Evolutionary conservation across 2,888 invertebrate species (phyloP).

Genomic region (Perdita meconis): DNA sequence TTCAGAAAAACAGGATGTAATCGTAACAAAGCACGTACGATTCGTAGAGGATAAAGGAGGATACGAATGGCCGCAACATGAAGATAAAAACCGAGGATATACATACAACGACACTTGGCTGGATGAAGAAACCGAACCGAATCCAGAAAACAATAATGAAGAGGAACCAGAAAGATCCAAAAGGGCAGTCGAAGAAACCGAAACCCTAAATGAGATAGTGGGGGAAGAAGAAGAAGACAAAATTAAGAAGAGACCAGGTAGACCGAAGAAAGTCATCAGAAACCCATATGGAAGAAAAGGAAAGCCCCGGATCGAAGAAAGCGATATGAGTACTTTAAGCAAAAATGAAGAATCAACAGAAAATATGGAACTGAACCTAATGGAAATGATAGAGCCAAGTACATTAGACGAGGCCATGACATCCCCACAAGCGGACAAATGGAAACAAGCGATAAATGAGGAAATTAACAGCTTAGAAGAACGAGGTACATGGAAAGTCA

Average conservation of each 20-base stretch:
- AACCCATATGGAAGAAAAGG: conserved; percentile 8
- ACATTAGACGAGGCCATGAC: not conserved
- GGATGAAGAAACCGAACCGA: not conserved
- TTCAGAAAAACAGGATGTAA: not conserved
- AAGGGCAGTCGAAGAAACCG: no score
- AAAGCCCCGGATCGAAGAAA: not conserved
- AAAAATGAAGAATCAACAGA: not conserved
- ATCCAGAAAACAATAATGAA: not conserved
- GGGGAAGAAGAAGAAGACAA: not conserved
- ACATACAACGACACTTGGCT: not conserved
- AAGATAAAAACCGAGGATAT: not conserved
- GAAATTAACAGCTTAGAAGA: not conserved
- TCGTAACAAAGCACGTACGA: conserved; percentile 3
- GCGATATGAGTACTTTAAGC: no score
- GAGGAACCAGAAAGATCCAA: no score
- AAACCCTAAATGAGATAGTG: not conserved
- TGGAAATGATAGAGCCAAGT: not conserved
- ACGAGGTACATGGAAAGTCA: not conserved
- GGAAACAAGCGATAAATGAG: not conserved
- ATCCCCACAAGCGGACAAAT: not conserved
- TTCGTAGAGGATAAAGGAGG: conserved; percentile 7
- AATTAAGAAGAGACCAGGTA: not conserved
- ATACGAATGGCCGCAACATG: not conserved
- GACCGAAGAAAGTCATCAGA: not conserved
- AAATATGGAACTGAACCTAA: not conserved